Evolutionary conservation across 1,140 invertebrate genomes (phyloP), one percentile per base, ranked within the genome.

Genomic region (Sinella curviseta): DNA sequence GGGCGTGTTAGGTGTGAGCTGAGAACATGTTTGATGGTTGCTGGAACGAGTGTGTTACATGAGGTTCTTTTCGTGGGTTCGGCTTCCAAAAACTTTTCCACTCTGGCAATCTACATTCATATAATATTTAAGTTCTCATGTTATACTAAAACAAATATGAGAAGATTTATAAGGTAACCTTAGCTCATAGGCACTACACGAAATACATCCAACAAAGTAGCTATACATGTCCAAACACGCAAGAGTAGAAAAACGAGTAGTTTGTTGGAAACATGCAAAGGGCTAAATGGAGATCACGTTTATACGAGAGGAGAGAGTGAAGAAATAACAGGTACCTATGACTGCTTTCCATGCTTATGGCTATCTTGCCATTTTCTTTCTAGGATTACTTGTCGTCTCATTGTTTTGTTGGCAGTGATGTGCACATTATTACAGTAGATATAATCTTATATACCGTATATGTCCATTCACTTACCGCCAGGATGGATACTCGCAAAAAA

Each of bases 1-100:
- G 79, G 79, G 79, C 79, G 79, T 80, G 77, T 77, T 33, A 81
- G 80, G 80, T 81, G 80, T 81, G 73, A 81, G 77, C 54, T 81
- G 80, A 81, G 80, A 78, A 78, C 77, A 81, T 81, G 80, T 81
- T 78, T 81, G 80, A 81, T 78, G 80, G 80, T 81, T 81, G 74
- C 74, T 78, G 80, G 67, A 78, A 78, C 77, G 77, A 60, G 26
- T 60, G 24, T 60, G 57, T 60, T 60, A 60, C 57, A 26, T 60
- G 39, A 48, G 39, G 39, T 48, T 48, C 39, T 48, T 48, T 48
- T 48, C 39, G 39, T 48, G 39, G 39, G 39, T 48, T 48, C 20
- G 20, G 39, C 39, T 48, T 48, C 39, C 39, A 48, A 48, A 48
- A 48, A 48, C 8, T 48, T 48, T 48, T 48, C 20, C 39, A 48